Evolutionary conservation across 2,797 vertebrate species (phyloP).

Genomic region (Sylvia borin): DNA sequence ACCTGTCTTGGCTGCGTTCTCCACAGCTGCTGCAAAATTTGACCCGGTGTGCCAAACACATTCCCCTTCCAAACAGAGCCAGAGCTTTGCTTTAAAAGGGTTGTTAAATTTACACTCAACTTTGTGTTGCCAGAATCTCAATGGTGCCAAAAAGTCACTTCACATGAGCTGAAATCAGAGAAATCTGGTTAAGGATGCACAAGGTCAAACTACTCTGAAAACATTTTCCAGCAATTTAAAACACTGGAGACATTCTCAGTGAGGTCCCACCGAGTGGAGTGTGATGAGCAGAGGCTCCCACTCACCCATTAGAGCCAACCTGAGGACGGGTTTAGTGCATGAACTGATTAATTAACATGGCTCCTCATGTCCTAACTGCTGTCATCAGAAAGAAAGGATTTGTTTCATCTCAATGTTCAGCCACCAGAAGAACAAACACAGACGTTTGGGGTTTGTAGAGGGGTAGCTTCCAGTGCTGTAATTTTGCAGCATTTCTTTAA

Average conservation of each 20-base stretch:
- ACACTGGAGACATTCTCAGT: background rate
- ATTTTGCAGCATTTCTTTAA: background rate
- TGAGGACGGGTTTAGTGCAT: background rate
- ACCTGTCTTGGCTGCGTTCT: background rate
- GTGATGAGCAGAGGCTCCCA: background rate
- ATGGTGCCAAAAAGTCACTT: background rate
- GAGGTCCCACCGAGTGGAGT: background rate
- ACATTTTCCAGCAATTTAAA: background rate
- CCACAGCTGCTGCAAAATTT: background rate
- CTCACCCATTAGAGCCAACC: fast-evolving
- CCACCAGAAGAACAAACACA: background rate
- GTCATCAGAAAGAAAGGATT: background rate
- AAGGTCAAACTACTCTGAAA: background rate
- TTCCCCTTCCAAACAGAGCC: background rate
- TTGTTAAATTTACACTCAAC: background rate
- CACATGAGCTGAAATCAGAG: background rate
- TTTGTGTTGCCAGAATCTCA: background rate
- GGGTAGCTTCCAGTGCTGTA: fast-evolving
- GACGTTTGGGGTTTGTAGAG: background rate
- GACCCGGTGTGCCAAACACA: background rate
- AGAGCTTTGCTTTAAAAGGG: background rate
- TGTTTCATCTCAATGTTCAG: background rate
- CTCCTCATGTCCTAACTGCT: background rate
- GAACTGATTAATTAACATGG: background rate
- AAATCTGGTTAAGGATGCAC: background rate